phyloP scores from a whole-genome alignment of 2,797 vertebrate genomes.

The Danionella dracula region DNA sequence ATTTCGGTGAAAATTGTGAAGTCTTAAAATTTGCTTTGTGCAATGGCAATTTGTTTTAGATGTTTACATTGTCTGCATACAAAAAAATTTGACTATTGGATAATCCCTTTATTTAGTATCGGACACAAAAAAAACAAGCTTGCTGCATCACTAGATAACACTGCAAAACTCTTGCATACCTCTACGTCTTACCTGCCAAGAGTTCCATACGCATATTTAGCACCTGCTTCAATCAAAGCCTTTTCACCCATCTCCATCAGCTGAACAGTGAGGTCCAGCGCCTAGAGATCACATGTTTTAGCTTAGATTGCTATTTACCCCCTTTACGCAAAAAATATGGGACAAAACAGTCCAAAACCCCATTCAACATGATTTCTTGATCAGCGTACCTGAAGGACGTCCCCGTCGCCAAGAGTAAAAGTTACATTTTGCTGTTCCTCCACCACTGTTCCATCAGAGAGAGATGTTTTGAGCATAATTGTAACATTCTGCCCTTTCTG shows the following conservation, averaged over 20 bases:
- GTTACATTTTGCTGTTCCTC: constrained; percentile 70
- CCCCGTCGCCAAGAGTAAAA: constrained; percentile 89
- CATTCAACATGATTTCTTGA: too few relatives aligned
- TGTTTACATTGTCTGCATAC: too few relatives aligned
- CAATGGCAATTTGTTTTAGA: too few relatives aligned
- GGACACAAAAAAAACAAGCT: too few relatives aligned
- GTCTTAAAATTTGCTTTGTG: too few relatives aligned
- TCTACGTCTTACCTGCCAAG: constrained; percentile 82
- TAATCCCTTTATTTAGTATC: too few relatives aligned
- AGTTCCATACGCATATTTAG: constrained; percentile 86
- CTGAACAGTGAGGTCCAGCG: constrained; percentile 85
- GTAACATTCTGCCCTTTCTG: constrained; percentile 85
- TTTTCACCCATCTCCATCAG: constrained; percentile 87
- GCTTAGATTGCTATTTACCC: neutral
- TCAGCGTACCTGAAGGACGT: constrained; percentile 83
- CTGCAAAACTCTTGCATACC: too few relatives aligned
- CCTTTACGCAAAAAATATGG: too few relatives aligned
- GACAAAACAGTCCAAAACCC: too few relatives aligned
- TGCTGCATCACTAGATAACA: too few relatives aligned
- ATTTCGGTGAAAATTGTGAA: too few relatives aligned
- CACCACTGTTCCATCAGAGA: constrained; percentile 70
- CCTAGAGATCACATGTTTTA: constrained; percentile 64
- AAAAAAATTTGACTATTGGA: too few relatives aligned
- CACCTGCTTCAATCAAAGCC: constrained; percentile 74
- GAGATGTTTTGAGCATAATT: constrained; percentile 69